These are phyloP conservation scores for Caenorhabditis brenneri DNA, from an alignment of 1,140 invertebrate species.

Conservation along the genomic window DNA sequence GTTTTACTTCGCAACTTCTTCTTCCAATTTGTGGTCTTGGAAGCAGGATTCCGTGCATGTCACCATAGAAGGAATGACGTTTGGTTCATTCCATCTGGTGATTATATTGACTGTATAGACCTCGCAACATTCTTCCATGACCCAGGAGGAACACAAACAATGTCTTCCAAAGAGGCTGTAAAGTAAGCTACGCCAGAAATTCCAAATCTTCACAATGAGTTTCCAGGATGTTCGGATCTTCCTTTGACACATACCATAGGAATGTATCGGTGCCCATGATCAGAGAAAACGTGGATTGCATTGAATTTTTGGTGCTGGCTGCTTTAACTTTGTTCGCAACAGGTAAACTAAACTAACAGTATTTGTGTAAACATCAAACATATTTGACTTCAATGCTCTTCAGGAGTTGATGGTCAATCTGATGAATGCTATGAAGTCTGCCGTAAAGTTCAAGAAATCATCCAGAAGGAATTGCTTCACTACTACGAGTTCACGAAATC, in stretches of 20 bases:
- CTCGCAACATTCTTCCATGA: constrained; percentile 36
- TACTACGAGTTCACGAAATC: constrained; percentile 17
- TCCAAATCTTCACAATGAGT: neutral
- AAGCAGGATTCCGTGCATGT: neutral
- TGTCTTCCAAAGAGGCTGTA: constrained; percentile 12
- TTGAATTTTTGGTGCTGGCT: constrained; percentile 26
- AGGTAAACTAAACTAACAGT: neutral
- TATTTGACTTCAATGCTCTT: neutral
- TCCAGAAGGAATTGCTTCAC: neutral
- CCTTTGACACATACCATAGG: constrained; percentile 20
- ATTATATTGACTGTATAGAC: constrained; percentile 28
- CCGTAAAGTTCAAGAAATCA: neutral
- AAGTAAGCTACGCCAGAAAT: neutral
- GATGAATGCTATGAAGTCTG: neutral
- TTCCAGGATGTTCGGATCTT: neutral
- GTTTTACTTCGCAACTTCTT: neutral
- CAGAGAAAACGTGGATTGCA: neutral
- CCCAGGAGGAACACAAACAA: neutral
- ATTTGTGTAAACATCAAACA: neutral
- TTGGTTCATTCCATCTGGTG: neutral
- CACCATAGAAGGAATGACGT: neutral
- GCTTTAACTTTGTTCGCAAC: neutral
- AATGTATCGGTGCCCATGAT: constrained; percentile 34
- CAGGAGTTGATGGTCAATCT: constrained; percentile 34
- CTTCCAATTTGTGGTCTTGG: neutral